Percentiles rank a stretch among this genome's conserved stretches.
Evolutionary conservation across 2,888 invertebrate species (phyloP).

Genomic region (Cyaniris semiargus): DNA sequence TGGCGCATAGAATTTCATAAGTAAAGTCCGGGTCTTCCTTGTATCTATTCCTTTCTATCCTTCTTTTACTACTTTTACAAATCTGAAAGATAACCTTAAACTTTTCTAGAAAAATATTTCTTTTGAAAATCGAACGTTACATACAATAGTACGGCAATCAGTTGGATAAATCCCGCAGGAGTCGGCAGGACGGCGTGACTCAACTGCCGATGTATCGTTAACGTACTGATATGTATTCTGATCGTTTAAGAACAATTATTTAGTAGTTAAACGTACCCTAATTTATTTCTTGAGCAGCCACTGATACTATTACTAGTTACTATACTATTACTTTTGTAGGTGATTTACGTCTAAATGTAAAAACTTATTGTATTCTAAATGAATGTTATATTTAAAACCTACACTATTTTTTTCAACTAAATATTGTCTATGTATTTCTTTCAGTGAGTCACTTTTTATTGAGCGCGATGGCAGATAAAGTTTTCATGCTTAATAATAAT

Average conservation of each 20-base stretch:
- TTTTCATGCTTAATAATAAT: too few species aligned
- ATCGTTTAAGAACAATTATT: not conserved
- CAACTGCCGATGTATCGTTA: slow-evolving; percentile 66
- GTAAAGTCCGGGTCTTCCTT: too few species aligned
- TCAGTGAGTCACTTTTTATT: too few species aligned
- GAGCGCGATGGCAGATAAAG: too few species aligned
- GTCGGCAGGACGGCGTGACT: slow-evolving; percentile 72
- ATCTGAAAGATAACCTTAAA: not conserved
- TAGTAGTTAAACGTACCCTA: not conserved
- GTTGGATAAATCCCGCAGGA: slow-evolving; percentile 73
- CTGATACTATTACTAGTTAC: too few species aligned
- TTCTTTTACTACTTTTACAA: not conserved
- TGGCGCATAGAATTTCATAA: too few species aligned
- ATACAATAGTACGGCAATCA: slow-evolving; percentile 56
- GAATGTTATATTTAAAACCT: too few species aligned
- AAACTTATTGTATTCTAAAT: too few species aligned
- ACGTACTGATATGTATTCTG: slow-evolving; percentile 34
- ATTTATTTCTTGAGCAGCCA: not conserved
- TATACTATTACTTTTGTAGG: too few species aligned
- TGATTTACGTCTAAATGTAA: too few species aligned
- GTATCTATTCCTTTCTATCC: not conserved
- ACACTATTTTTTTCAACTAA: too few species aligned
- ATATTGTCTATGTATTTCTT: too few species aligned
- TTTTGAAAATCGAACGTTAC: slow-evolving; percentile 34
- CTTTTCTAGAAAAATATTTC: not conserved